These are phyloP conservation scores for Rhineura floridana DNA, from an alignment of 2,113 vertebrate species.

Conservation along the genomic window DNA sequence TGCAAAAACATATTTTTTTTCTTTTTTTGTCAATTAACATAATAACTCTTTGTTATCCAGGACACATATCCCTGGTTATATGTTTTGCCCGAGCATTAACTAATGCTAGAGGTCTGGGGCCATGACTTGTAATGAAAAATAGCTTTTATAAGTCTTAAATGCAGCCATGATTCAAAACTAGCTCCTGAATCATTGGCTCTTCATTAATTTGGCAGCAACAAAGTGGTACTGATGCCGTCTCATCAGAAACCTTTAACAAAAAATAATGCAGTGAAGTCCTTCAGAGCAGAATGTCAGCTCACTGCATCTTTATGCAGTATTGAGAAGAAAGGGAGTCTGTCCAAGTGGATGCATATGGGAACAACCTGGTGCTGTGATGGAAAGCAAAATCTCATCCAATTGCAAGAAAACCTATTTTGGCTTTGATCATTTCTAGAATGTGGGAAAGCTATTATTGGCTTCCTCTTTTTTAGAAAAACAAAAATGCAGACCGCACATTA, in stretches of 20 bases:
- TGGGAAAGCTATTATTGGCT: neutral
- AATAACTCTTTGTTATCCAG: neutral
- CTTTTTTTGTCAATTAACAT: neutral
- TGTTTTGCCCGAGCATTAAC: neutral
- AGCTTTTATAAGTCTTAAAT: neutral
- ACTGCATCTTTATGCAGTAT: neutral
- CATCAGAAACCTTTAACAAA: neutral
- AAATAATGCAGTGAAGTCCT: neutral
- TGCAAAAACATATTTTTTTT: neutral
- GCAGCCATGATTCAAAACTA: neutral
- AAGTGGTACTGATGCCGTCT: neutral
- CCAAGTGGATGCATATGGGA: neutral
- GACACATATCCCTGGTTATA: neutral
- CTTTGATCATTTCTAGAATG: neutral
- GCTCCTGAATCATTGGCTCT: neutral
- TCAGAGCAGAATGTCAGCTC: neutral
- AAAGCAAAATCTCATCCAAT: neutral
- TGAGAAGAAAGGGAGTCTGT: neutral
- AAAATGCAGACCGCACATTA: neutral
- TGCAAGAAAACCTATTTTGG: neutral
- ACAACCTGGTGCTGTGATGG: neutral
- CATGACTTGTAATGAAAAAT: neutral
- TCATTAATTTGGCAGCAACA: neutral
- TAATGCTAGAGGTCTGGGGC: neutral
- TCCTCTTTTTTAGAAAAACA: neutral